Evolutionary conservation across 2,797 vertebrate species (phyloP).

Genomic region (Cossypha polioptera): DNA sequence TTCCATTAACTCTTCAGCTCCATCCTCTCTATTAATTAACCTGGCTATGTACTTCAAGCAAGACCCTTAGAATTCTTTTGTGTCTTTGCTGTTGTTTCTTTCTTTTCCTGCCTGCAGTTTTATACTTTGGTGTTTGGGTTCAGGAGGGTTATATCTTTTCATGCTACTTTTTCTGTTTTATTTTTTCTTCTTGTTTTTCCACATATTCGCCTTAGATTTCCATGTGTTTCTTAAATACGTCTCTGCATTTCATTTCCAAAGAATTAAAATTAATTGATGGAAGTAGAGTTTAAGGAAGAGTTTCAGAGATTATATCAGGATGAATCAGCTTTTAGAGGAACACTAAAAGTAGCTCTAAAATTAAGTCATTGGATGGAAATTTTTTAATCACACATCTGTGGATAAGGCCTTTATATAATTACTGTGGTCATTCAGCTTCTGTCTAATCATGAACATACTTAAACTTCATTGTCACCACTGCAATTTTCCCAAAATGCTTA

Average conservation of each 20-base stretch:
- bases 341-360: background rate
- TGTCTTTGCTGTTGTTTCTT: background rate
- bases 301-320: background rate
- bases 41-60: background rate
- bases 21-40: background rate
- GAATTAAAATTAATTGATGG: background rate
- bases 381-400: background rate
- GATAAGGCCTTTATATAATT: background rate
- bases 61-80: background rate
- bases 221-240: background rate
- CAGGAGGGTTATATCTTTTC: background rate
- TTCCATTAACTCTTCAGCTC: constrained; percentile 56
- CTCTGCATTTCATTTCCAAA: background rate
- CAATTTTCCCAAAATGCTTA: background rate
- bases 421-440: background rate
- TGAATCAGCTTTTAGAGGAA: background rate
- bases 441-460: background rate
- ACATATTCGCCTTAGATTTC: background rate
- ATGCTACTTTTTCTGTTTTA: background rate
- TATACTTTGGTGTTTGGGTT: background rate
- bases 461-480: background rate
- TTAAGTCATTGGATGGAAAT: background rate
- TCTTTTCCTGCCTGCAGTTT: background rate
- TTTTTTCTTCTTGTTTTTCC: background rate
- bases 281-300: background rate